Base-by-base conservation (phyloP, 2,888 invertebrate species). In the Salpingus planirostris region DNA sequence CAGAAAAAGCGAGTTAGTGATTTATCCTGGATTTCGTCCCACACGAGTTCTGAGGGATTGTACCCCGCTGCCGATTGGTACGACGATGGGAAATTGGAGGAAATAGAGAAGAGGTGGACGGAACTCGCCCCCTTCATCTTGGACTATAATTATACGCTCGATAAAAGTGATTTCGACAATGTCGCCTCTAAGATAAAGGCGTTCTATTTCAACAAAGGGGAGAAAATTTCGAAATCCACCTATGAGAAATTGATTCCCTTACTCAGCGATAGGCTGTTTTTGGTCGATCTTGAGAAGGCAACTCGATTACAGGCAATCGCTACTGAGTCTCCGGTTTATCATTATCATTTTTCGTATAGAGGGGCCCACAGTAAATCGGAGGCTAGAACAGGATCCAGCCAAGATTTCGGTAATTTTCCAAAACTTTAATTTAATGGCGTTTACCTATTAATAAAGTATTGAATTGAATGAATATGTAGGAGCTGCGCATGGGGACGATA, bases 11-110 rank as follows among this genome's bases (percentile, higher is more conserved):
- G 69, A 15, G 74, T 77, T 47, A 29, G 73, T 10, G 71, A 78
- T 38, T 48, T 80, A 4, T 86, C 87, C 1, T 78, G 83, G 69
- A 69, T 86, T 31, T 69, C 75, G 2, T 76, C 78, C 2, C 71
- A 78, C 26, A 76, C 78, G 0, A 71, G 74, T 13, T 74, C 81
- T 30, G 86, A 86, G 59, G 85, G 85, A 34, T 65, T 82, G 11
- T 83, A 79, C 48, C 82, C 82, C 13, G 79, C 10, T 5, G 23
- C 23, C 10, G 64, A 62, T 31, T 64, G 62, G 34, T 50, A 57
- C 26, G 27, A 43, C 3, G 42, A 55, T 8, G 35, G 52, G 21
- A 28, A 43, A 31, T 42, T 62, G 23, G 38, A 50, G n/a, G 49
- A 56, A 31, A 42, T 66, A 13, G 52, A 66, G 25, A 33, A 40